phyloP scores from a whole-genome alignment of 2,888 invertebrate species.

The Leucophenga maculata region DNA sequence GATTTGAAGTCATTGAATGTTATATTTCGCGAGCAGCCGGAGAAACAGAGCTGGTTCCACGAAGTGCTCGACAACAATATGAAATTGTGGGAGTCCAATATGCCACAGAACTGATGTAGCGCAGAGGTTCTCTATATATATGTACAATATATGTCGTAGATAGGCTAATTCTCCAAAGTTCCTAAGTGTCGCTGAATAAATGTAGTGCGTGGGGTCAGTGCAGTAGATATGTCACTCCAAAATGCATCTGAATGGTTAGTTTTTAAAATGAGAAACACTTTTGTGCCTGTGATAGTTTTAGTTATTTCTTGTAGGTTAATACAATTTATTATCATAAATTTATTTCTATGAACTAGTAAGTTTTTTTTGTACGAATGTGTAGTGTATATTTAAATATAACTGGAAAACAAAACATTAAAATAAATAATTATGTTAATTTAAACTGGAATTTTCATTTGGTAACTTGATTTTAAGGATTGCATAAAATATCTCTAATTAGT shows the following conservation, averaged over 20 bases:
- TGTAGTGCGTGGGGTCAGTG: not conserved
- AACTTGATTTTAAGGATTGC: too few species aligned
- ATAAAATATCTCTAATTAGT: too few species aligned
- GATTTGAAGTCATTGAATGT: slow-evolving; percentile 85
- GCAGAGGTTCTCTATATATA: slow-evolving; percentile 30
- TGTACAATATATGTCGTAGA: not conserved
- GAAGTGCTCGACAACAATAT: slow-evolving; percentile 92
- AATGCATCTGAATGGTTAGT: slow-evolving; percentile 41
- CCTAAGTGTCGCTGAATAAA: slow-evolving; percentile 40
- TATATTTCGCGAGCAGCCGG: slow-evolving; percentile 83
- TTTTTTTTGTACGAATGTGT: not conserved
- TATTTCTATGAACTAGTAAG: not conserved
- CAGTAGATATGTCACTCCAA: slow-evolving; percentile 2
- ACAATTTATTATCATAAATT: not conserved
- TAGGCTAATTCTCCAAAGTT: slow-evolving; percentile 46
- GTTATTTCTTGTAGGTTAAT: slow-evolving; percentile 41
- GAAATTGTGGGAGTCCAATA: slow-evolving; percentile 91
- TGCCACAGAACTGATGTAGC: slow-evolving; percentile 70
- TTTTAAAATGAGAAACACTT: slow-evolving; percentile 49
- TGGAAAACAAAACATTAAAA: not conserved
- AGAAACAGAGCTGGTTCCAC: slow-evolving; percentile 86
- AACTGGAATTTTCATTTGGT: not conserved
- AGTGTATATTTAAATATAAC: not conserved
- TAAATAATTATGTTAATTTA: not conserved
- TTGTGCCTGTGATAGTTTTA: slow-evolving; percentile 68